Base-by-base conservation (phyloP, 2,888 invertebrate genomes). In the Spodoptera picta region DNA sequence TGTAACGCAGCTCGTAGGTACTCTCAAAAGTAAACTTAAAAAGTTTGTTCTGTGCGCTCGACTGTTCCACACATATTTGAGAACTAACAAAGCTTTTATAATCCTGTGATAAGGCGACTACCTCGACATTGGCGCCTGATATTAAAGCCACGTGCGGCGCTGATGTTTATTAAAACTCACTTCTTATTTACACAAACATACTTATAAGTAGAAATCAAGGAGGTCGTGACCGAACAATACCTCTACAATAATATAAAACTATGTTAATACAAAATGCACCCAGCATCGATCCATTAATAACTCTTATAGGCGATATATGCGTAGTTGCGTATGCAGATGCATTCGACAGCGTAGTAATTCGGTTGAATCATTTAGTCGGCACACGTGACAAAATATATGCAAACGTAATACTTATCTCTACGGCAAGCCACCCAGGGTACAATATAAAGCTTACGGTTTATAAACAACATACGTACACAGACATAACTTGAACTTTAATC, bases 311-410 rank as follows among this genome's bases (percentile, higher is more conserved):
- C 6, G 36, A 7, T 36, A 36, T 7, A 9, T 9, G 36, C 9
- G 36, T 55, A 44, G 45, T 52, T 69, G 54, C 63, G n/a, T 65
- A 68, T 61, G 65, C 64, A 75, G 63, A 73, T 69, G 52, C 49
- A 75, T 75, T 54, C 54, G 57, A 48, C 44, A 19, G 45, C 48
- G 61, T 12, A 58, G 56, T 48, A 63, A 74, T 61, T 74, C 60
- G 63, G 56, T 50, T 23, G 49, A 61, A 47, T 58, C 57, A 61
- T 64, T 75, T 65, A 56, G 60, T 36, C 36, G 23, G 27, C 24
- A 57, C 49, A 69, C 69, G 72, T 73, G 69, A 69, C 61, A 44
- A 64, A 66, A 75, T 58, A 60, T 5, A 59, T 57, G 53, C 59
- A 71, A 61, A 58, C 43, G 46, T 58, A 65, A 52, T 44, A 12